Conservation (phyloP, 92 coral and sea anemone genomes). For the Porites cylindrica region DNA sequence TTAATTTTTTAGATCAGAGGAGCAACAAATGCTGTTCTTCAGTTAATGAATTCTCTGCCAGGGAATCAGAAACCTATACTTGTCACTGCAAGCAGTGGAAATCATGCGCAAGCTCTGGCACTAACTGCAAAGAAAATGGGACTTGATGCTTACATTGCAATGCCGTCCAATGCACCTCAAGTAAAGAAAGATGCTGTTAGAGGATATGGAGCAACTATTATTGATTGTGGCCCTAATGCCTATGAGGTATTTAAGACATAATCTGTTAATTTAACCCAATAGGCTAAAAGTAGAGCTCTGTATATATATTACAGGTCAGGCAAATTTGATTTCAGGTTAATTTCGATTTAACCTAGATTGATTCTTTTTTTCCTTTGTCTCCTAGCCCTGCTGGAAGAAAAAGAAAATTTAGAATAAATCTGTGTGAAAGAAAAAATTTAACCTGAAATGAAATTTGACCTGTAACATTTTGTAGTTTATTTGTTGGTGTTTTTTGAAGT, state of each 20-base stretch:
- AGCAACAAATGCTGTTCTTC: constrained; percentile 93
- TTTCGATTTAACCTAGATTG: too few species aligned
- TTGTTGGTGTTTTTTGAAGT: too few species aligned
- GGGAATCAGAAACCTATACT: constrained; percentile 68
- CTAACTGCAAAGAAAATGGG: constrained; percentile 84
- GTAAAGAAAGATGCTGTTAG: constrained; percentile 93
- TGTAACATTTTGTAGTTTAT: too few species aligned
- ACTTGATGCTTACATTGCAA: constrained; percentile 88
- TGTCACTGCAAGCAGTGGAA: constrained; percentile 97
- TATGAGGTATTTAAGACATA: not conserved
- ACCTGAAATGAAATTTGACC: too few species aligned
- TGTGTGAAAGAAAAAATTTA: too few species aligned
- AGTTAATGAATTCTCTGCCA: constrained; percentile 60
- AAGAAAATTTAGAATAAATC: too few species aligned
- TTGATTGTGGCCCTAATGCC: constrained; percentile 78
- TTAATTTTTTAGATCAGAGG: constrained; percentile 84
- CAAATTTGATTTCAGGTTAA: too few species aligned
- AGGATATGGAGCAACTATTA: constrained; percentile 91
- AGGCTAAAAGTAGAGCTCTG: too few species aligned
- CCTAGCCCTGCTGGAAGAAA: too few species aligned
- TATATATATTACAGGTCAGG: too few species aligned
- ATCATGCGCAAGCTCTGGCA: constrained; percentile 97
- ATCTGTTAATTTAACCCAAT: not conserved
- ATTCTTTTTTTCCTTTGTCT: too few species aligned
- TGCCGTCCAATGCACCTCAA: constrained; percentile 91